Conservation (phyloP, 2,797 vertebrate species). For the Gadopsis marmoratus region DNA sequence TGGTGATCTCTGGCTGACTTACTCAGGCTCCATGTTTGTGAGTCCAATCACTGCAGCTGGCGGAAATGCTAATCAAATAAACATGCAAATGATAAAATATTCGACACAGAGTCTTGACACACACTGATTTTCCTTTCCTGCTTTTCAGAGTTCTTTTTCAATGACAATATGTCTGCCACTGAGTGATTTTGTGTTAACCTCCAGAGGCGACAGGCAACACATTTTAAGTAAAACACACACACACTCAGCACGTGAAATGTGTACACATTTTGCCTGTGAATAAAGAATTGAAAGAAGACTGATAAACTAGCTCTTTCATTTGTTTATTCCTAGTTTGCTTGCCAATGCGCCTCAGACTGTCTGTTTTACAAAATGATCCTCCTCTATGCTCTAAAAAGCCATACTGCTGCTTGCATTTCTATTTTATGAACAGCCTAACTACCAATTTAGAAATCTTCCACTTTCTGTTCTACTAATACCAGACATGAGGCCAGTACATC, state of each 20-base stretch:
- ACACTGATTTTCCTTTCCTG: constrained; percentile 60
- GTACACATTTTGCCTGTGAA: constrained; percentile 10
- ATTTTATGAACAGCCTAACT: constrained; percentile 46
- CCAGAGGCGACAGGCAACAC: constrained; percentile 64
- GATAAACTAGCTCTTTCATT: constrained; percentile 49
- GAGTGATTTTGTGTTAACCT: constrained; percentile 77
- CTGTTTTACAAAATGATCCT: constrained; percentile 44
- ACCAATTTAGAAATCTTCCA: constrained; percentile 35
- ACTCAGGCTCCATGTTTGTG: constrained; percentile 61
- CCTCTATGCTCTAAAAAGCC: constrained; percentile 4
- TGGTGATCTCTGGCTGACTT: constrained; percentile 65
- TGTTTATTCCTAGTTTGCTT: constrained; percentile 30
- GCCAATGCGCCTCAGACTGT: constrained; percentile 14
- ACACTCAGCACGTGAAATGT: constrained; percentile 13
- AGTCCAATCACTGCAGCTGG: constrained; percentile 69
- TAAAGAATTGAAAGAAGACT: constrained; percentile 41
- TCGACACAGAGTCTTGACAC: constrained; percentile 72
- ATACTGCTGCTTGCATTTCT: constrained; percentile 34
- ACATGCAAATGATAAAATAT: constrained; percentile 83
- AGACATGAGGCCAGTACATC: constrained; percentile 36
- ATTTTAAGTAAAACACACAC: constrained; percentile 56
- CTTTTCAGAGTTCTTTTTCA: constrained; percentile 74
- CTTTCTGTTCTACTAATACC: constrained; percentile 42
- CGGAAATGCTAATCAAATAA: constrained; percentile 81
- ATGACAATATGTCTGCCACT: constrained; percentile 70